Conservation (phyloP, 2,888 invertebrate species). For the Lottia gigantea region DNA sequence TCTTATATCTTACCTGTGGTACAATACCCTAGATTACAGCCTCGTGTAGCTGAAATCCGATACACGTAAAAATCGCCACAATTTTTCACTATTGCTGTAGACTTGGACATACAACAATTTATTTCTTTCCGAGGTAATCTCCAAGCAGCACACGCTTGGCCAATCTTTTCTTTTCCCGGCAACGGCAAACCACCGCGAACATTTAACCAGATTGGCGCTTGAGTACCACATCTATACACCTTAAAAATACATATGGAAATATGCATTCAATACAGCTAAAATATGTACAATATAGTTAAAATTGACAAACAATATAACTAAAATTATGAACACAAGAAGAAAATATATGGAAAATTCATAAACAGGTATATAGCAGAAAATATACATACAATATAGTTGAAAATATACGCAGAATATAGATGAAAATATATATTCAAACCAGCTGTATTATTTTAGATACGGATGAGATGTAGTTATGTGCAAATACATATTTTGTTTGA, state of each 20-base stretch:
- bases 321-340: too few species aligned
- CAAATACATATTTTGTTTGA: too few species aligned
- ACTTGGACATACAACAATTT: constrained; percentile 38
- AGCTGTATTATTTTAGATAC: too few species aligned
- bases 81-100: constrained; percentile 35
- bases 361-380: too few species aligned
- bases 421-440: too few species aligned
- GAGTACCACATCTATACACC: constrained; percentile 39
- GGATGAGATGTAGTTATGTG: too few species aligned
- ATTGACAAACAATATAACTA: too few species aligned
- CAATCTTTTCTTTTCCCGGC: constrained; percentile 27
- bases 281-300: too few species aligned
- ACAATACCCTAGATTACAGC: constrained; percentile 53
- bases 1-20: constrained; percentile 41
- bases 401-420: too few species aligned
- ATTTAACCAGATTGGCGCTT: constrained; percentile 39
- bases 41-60: constrained; percentile 42
- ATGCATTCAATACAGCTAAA: background rate
- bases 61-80: constrained; percentile 50
- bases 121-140: constrained; percentile 18
- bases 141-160: constrained; percentile 40
- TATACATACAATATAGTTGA: too few species aligned
- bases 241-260: constrained; percentile 12
- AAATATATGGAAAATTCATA: too few species aligned
- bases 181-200: constrained; percentile 28